phyloP scores from a whole-genome alignment of 2,888 invertebrate species.

The Pteria penguin region DNA sequence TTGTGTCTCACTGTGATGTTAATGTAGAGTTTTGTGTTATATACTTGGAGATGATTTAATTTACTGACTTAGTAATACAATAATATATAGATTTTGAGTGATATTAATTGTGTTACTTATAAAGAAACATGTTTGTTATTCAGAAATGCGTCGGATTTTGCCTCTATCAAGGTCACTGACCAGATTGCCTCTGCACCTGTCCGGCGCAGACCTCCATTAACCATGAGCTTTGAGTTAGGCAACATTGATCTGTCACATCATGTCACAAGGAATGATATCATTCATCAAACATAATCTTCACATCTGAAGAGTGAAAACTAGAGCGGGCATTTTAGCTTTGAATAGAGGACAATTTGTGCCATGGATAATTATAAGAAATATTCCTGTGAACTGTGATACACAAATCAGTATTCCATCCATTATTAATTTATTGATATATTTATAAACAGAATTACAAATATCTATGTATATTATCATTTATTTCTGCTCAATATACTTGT shows the following conservation, averaged over 20 bases:
- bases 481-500: too few species aligned
- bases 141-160: constrained; percentile 41
- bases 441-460: too few species aligned
- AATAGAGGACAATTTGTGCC: not conserved
- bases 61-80: too few species aligned
- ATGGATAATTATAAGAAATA: too few species aligned
- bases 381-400: not conserved
- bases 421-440: too few species aligned
- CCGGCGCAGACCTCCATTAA: constrained; percentile 58
- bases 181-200: constrained; percentile 56
- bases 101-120: too few species aligned
- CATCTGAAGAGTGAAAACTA: not conserved
- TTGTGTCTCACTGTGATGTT: too few species aligned
- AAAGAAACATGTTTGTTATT: not conserved
- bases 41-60: not conserved
- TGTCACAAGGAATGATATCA: constrained; percentile 38
- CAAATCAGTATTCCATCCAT: not conserved
- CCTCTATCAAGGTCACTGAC: constrained; percentile 24
- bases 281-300: constrained; percentile 3
- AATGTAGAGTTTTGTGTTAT: too few species aligned
- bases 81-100: too few species aligned
- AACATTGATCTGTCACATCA: constrained; percentile 59
- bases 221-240: constrained; percentile 63
- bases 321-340: not conserved
- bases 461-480: too few species aligned